phyloP scores from a whole-genome alignment of 2,888 invertebrate species.

The Yponomeuta evonymella region DNA sequence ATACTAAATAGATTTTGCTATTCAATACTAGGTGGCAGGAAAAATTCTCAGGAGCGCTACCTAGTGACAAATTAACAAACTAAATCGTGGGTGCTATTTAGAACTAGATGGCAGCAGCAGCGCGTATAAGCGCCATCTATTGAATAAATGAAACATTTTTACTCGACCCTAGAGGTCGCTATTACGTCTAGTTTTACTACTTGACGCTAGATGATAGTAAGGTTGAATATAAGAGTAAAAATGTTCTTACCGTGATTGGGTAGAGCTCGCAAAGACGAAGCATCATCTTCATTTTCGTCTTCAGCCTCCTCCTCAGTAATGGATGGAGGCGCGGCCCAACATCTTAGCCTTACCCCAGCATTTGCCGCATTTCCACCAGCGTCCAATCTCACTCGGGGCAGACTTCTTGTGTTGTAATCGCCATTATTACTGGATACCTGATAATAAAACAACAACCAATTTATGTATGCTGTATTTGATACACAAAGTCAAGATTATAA shows the following conservation, averaged over 20 bases:
- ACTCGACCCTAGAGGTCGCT: not conserved
- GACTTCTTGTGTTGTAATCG: slow-evolving; percentile 60
- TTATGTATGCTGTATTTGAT: not conserved
- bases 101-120: slow-evolving; percentile 5
- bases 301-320: slow-evolving; percentile 81
- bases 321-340: slow-evolving; percentile 80
- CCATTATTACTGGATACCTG: slow-evolving; percentile 60
- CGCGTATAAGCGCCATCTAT: not conserved
- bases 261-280: slow-evolving; percentile 80
- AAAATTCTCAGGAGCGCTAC: not conserved
- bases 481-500: not conserved
- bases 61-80: not conserved
- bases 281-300: slow-evolving; percentile 77
- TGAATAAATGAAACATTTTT: not conserved
- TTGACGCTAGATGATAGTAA: slow-evolving; percentile 13
- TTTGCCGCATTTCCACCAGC: slow-evolving; percentile 77
- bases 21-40: not conserved
- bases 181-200: slow-evolving; percentile 2
- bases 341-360: slow-evolving; percentile 77
- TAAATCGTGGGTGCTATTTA: not conserved
- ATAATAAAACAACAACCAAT: slow-evolving; percentile 23
- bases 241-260: slow-evolving; percentile 74
- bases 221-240: not conserved
- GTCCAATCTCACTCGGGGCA: slow-evolving; percentile 82
- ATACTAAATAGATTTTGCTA: not conserved